Base-by-base conservation (phyloP, 2,888 invertebrate species). In the Phytoseiulus persimilis region DNA sequence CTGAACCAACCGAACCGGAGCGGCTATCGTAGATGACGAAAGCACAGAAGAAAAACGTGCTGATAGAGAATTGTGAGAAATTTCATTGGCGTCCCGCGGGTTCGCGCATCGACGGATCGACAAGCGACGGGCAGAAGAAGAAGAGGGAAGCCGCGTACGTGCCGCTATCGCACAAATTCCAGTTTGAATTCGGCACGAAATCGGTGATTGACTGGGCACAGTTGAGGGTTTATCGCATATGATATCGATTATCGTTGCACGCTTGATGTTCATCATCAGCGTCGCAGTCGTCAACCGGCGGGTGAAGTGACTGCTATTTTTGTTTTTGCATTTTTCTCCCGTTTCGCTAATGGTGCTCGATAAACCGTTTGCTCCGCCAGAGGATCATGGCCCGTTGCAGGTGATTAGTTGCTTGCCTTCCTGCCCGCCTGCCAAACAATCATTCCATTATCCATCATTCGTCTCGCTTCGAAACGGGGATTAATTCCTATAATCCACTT, bases 341-440 rank as follows among this genome's bases (percentile, higher is more conserved):
- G 23, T 65, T 65, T 28, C 65, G 65, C 14, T 65, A 65, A 65
- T 65, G 65, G 39, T 9, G 5, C 5, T 2, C 65, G 65, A 65
- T 65, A 65, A 65, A 65, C 23, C 65, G 18, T 28, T 65, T 65
- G 65, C 65, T 28, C 18, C 18, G 65, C 9, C 28, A 65, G 18
- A 28, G 28, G 65, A 65, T 65, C 65, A 65, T 65, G 11, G 65
- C 18, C 65, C 65, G 18, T 65, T 65, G 65, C 65, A 65, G 65
- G 65, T 65, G 65, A 65, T 65, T 65, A 65, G 65, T 65, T 65
- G 65, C n/a, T n/a, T n/a, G n/a, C n/a, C n/a, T n/a, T n/a, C n/a
- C n/a, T n/a, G n/a, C n/a, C n/a, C n/a, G n/a, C 65, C 65, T 18
- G 65, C 65, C 65, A 65, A 65, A 65, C 18, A 65, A 65, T 65